These are phyloP conservation scores for Sarcophaga peregrina DNA, from an alignment of 1,140 invertebrate genomes.

Conservation along the genomic window DNA sequence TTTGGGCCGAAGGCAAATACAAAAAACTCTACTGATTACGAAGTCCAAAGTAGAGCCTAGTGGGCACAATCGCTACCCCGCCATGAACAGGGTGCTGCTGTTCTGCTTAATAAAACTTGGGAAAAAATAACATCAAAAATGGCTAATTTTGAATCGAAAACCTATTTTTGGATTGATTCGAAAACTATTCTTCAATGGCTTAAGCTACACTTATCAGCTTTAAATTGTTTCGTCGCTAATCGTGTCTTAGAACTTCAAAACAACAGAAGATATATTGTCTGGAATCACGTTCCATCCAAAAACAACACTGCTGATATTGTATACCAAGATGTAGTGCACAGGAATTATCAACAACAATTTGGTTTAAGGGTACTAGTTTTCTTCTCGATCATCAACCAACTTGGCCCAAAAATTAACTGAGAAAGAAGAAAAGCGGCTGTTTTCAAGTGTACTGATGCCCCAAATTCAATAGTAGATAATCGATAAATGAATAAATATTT, in stretches of 20 bases:
- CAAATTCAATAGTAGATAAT: background rate
- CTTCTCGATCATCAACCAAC: background rate
- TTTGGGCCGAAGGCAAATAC: background rate
- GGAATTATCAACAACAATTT: conserved; percentile 27
- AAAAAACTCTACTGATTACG: conserved; percentile 3
- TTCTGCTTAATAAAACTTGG: conserved; percentile 30
- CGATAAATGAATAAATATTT: background rate
- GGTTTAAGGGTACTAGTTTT: conserved; percentile 29
- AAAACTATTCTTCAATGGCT: conserved; percentile 44
- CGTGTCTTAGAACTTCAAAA: conserved; percentile 38
- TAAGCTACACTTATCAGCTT: conserved; percentile 35
- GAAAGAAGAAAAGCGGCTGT: conserved; percentile 5
- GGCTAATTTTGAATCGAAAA: background rate
- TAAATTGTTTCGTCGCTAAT: conserved; percentile 44
- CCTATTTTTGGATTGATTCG: conserved; percentile 44
- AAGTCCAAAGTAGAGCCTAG: conserved; percentile 43
- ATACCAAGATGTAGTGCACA: background rate
- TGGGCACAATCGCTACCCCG: conserved; percentile 34
- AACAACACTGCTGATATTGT: conserved; percentile 33
- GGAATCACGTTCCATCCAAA: background rate
- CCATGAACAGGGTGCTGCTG: background rate
- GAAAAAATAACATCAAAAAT: background rate
- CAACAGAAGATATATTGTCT: background rate
- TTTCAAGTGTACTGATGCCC: background rate
- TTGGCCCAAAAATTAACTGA: background rate